Conservation (phyloP, 2,888 invertebrate species). For the Cancer borealis region DNA sequence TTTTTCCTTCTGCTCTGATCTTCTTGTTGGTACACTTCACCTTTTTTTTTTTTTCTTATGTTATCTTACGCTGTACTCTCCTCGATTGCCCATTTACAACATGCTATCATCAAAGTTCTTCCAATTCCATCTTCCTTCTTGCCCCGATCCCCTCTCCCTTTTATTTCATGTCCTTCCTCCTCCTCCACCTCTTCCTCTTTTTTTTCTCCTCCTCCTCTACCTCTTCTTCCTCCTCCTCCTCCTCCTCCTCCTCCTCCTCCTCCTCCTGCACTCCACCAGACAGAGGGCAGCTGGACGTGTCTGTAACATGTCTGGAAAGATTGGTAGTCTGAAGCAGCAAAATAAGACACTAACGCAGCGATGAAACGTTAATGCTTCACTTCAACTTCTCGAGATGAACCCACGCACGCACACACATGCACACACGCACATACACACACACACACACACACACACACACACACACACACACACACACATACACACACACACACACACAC, state of each 20-base stretch:
- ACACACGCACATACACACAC: too few relatives aligned
- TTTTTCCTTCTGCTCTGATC: background rate
- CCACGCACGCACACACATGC: too few relatives aligned
- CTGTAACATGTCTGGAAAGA: background rate
- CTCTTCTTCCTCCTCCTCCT: too few relatives aligned
- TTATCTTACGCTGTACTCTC: background rate
- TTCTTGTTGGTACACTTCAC: background rate
- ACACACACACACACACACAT: too few relatives aligned
- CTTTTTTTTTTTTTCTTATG: background rate
- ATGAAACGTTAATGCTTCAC: too few relatives aligned
- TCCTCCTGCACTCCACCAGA: background rate
- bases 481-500: too few relatives aligned
- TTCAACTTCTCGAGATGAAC: too few relatives aligned
- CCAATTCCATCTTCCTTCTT: background rate
- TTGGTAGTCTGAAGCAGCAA: conserved; percentile 6
- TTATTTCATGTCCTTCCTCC: background rate
- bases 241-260: too few relatives aligned
- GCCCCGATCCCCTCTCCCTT: background rate
- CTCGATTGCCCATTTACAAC: background rate
- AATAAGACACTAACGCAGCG: background rate
- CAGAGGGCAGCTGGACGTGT: background rate
- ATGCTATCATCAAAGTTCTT: too few relatives aligned
- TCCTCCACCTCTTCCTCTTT: background rate
- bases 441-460: too few relatives aligned
- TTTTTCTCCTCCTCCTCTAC: background rate